Percentiles rank a stretch among this genome's conserved stretches.
These are phyloP conservation scores for Turnix velox DNA, from an alignment of 2,113 vertebrate genomes.

Conservation along the genomic window DNA sequence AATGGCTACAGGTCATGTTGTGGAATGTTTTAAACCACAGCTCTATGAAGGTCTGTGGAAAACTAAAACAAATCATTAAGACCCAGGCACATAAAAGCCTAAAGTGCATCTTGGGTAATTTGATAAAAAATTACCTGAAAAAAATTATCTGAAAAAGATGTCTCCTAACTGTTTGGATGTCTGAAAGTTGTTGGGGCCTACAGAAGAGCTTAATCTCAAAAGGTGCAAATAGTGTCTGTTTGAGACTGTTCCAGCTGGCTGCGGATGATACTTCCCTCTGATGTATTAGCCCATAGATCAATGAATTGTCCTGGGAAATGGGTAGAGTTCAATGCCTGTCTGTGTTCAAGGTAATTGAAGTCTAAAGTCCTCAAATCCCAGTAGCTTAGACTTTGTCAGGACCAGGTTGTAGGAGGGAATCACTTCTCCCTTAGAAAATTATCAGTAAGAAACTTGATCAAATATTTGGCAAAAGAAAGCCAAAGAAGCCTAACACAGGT, in stretches of 20 bases:
- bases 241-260: background rate
- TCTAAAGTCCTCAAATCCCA: background rate
- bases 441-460: background rate
- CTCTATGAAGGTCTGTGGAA: background rate
- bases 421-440: background rate
- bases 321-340: background rate
- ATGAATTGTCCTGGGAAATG: background rate
- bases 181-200: background rate
- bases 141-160: background rate
- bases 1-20: background rate
- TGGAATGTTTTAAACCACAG: background rate
- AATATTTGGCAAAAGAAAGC: background rate
- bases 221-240: background rate
- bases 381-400: background rate
- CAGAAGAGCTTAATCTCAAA: background rate
- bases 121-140: no score
- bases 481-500: background rate
- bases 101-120: background rate
- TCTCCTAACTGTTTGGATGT: background rate
- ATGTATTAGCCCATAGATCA: background rate
- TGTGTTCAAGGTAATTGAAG: background rate
- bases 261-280: background rate
- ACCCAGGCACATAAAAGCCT: background rate
- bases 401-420: background rate
- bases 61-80: background rate